A percentile compares a stretch with the other conserved stretches of the same genome.
Evolutionary conservation across 2,888 invertebrate genomes (phyloP).

Genomic region (Brachyptera risi): DNA sequence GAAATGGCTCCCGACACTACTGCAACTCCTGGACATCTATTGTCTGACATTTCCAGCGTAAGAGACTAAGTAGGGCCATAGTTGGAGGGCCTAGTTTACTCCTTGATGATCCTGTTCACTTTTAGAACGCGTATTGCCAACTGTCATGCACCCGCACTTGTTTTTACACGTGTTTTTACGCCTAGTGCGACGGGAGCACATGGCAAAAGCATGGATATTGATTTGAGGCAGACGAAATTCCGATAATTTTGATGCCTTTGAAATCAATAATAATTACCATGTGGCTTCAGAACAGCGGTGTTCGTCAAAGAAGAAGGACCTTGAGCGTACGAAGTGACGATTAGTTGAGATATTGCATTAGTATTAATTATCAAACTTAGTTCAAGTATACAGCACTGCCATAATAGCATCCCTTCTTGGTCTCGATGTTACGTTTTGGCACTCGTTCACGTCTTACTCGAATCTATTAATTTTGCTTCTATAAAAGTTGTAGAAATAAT

Average conservation of each 20-base stretch:
- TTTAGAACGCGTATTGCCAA: conserved; percentile 19
- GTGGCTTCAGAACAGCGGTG: conserved; percentile 32
- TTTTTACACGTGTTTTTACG: conserved; percentile 19
- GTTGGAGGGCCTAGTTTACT: conserved; percentile 20
- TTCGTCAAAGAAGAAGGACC: conserved; percentile 22
- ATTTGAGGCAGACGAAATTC: conserved; percentile 36
- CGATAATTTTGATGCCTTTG: conserved; percentile 36
- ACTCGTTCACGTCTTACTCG: too few relatives aligned
- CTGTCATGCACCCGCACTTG: conserved; percentile 29
- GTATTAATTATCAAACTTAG: background rate
- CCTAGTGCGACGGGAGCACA: conserved; percentile 32
- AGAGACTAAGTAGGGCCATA: conserved; percentile 28
- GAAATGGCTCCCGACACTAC: conserved; percentile 34
- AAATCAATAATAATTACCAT: conserved; percentile 37
- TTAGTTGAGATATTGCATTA: too few relatives aligned
- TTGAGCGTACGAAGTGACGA: background rate
- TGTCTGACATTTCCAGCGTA: conserved; percentile 34
- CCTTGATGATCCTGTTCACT: conserved; percentile 22
- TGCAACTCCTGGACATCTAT: conserved; percentile 30
- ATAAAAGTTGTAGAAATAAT: too few relatives aligned
- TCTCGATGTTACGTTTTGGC: too few relatives aligned
- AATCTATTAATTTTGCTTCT: too few relatives aligned
- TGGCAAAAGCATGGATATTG: conserved; percentile 36
- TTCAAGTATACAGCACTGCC: too few relatives aligned
- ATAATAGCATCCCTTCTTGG: too few relatives aligned